phyloP scores from a whole-genome alignment of 2,797 vertebrate species.

The Peromyscus eremicus region DNA sequence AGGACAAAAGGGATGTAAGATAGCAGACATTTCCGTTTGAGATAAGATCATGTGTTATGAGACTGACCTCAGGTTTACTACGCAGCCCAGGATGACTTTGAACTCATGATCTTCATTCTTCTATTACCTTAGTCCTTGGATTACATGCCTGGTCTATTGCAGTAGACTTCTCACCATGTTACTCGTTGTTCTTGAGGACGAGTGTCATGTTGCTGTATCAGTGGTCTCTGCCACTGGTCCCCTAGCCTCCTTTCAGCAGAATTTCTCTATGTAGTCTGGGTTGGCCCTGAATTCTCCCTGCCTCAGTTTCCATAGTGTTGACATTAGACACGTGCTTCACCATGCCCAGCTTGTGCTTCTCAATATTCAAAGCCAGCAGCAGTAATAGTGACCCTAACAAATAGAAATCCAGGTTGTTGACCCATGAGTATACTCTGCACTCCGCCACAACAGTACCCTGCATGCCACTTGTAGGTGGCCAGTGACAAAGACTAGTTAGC shows the following conservation, averaged over 20 bases:
- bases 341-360: no score
- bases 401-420: not conserved
- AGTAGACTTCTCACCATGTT: not conserved
- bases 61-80: not conserved
- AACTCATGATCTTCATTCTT: not conserved
- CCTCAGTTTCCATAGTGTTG: not conserved
- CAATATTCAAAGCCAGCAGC: not conserved
- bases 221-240: not conserved
- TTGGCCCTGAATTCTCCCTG: not conserved
- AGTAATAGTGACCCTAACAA: not conserved
- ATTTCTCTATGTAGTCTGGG: not conserved
- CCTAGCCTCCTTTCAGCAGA: not conserved
- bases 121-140: not conserved
- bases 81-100: not conserved
- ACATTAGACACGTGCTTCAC: not conserved
- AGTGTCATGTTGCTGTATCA: not conserved
- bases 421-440: not conserved
- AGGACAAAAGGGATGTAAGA: not conserved
- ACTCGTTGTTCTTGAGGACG: not conserved
- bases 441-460: not conserved
- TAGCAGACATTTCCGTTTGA: not conserved
- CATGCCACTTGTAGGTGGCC: not conserved
- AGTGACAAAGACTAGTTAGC: not conserved
- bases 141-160: not conserved
- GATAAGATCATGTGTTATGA: not conserved